Evolutionary conservation across 2,888 invertebrate genomes (phyloP), one percentile per base, ranked within the genome.

Genomic region (Galeruca laticollis): DNA sequence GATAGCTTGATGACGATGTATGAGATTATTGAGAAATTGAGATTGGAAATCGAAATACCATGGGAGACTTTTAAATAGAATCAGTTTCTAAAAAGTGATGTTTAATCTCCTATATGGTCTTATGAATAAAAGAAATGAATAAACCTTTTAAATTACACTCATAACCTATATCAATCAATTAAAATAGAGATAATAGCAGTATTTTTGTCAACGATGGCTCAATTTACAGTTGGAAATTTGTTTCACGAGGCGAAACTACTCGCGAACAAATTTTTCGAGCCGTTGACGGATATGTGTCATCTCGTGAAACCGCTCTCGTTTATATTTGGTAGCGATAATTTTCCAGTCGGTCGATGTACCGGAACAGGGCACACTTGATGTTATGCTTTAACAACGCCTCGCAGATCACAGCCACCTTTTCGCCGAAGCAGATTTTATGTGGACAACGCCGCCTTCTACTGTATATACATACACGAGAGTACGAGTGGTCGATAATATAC

Each of bases 341-440:
- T 83, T 83, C 82, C 82, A 80, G 81, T 76, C 79, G 80, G 79
- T 75, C 77, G 78, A 76, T 78, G 78, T 79, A 79, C 78, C 79
- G 80, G 79, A 80, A 78, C 80, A 78, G 68, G 76, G 75, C 72
- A 74, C 70, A 69, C 73, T 75, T 78, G 75, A 73, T 70, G 71
- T 74, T 66, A 69, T 68, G 70, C 69, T 78, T 82, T 80, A 80
- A 78, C 80, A 81, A 82, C 83, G 83, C 82, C 79, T 80, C 76
- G 80, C 71, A 82, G 83, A 83, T 83, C 84, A 84, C 82, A 84
- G 82, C 80, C 82, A 80, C 76, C 74, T 74, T 57, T 72, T 67
- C 59, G 68, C 66, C 60, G 26, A 56, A 62, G 59, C 64, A 68
- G 66, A 68, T 67, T 73, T 66, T 77, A 78, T 77, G 78, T 63